Conservation (phyloP, 2,797 vertebrate species). For the Capromys pilorides region DNA sequence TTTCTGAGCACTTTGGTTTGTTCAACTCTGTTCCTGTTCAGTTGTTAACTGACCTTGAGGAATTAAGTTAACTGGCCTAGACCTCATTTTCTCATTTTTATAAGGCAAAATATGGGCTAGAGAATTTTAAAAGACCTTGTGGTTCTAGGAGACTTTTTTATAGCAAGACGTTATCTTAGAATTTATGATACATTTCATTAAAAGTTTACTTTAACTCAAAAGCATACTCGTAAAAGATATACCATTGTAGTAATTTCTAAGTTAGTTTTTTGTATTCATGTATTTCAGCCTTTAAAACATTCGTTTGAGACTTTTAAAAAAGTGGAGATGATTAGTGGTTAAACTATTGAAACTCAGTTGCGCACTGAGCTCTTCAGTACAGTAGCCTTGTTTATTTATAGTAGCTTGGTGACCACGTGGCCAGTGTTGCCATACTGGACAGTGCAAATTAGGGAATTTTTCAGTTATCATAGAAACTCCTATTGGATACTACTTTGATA, state of each 20-base stretch:
- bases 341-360: neutral
- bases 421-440: neutral
- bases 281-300: neutral
- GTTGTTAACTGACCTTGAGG: neutral
- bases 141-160: conserved; percentile 22
- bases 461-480: neutral
- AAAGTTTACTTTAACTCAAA: neutral
- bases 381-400: neutral
- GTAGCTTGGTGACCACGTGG: neutral
- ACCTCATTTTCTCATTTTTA: neutral
- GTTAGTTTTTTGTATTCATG: neutral
- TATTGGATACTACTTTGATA: neutral
- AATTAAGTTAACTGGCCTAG: neutral
- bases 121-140: neutral
- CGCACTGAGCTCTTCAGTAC: neutral
- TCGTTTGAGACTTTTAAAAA: neutral
- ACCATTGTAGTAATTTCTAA: neutral
- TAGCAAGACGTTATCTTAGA: neutral
- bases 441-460: too few species aligned
- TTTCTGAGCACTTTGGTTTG: neutral
- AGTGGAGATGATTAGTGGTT: neutral
- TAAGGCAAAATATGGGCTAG: neutral
- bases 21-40: neutral
- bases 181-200: neutral
- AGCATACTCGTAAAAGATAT: neutral